A percentile compares a stretch with the other conserved stretches of the same genome.
These are phyloP conservation scores for Eurois occulta DNA, from an alignment of 2,888 invertebrate species.

Conservation along the genomic window DNA sequence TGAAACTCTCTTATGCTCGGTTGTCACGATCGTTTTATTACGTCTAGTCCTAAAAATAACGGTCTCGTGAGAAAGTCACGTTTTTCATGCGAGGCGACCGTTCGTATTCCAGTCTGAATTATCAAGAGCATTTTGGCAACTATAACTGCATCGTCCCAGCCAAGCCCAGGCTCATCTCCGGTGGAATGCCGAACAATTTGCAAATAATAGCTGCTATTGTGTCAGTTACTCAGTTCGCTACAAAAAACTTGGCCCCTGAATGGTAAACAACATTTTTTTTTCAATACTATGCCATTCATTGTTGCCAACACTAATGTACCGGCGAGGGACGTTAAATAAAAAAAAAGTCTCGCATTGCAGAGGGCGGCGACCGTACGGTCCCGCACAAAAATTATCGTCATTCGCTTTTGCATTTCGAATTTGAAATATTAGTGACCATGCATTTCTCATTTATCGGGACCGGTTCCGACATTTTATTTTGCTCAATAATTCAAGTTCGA, in stretches of 20 bases:
- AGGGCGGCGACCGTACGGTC: constrained; percentile 65
- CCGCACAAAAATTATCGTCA: constrained; percentile 51
- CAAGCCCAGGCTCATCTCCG: constrained; percentile 34
- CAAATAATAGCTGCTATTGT: constrained; percentile 61
- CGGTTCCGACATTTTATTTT: constrained; percentile 63
- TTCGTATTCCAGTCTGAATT: constrained; percentile 29
- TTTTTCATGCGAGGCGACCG: constrained; percentile 23
- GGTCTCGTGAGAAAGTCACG: constrained; percentile 48
- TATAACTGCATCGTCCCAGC: constrained; percentile 29
- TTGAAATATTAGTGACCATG: constrained; percentile 69
- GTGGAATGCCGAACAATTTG: constrained; percentile 52
- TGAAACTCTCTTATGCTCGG: background rate
- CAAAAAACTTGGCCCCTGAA: constrained; percentile 66
- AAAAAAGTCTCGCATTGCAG: constrained; percentile 46
- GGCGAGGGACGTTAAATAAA: constrained; percentile 11
- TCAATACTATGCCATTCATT: constrained; percentile 58
- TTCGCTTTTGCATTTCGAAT: constrained; percentile 64
- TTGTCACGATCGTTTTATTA: constrained; percentile 28
- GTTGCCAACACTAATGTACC: constrained; percentile 28
- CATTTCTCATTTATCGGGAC: constrained; percentile 64
- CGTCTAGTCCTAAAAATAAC: constrained; percentile 33
- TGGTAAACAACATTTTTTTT: constrained; percentile 59
- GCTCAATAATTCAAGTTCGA: constrained; percentile 53
- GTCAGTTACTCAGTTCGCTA: constrained; percentile 25
- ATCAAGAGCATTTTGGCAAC: constrained; percentile 51